phyloP scores from a whole-genome alignment of 2,797 vertebrate genomes.

The Centroberyx gerrardi region DNA sequence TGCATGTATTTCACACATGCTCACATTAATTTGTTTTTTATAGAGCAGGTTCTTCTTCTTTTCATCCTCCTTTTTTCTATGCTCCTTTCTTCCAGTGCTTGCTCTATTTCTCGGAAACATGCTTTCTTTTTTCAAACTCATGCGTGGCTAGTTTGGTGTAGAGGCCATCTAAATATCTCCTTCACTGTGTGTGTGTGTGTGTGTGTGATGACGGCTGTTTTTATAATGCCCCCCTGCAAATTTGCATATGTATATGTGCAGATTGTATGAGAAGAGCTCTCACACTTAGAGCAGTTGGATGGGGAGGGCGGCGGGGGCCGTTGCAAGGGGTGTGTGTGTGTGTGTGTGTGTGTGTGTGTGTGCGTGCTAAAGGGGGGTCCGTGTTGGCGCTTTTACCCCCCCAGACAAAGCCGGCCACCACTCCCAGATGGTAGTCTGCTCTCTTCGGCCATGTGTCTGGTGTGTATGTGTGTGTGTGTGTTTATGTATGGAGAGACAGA shows the following conservation, averaged over 20 bases:
- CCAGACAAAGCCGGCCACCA: constrained; percentile 84
- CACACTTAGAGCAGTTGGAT: constrained; percentile 80
- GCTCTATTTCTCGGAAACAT: constrained; percentile 71
- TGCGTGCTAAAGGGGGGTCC: constrained; percentile 53
- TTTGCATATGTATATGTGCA: constrained; percentile 88
- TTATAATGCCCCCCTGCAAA: constrained; percentile 79
- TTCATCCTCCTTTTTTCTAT: constrained; percentile 58
- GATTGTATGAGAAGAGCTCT: constrained; percentile 84
- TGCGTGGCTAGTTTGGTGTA: constrained; percentile 60
- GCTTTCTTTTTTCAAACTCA: constrained; percentile 67
- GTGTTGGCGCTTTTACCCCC: constrained; percentile 70
- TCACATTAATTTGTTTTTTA: constrained; percentile 78
- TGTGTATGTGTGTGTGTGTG: constrained; percentile 40
- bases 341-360: constrained; percentile 39
- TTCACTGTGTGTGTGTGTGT: constrained; percentile 47
- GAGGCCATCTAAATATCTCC: constrained; percentile 67
- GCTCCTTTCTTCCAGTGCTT: constrained; percentile 55
- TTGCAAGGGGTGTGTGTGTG: constrained; percentile 67
- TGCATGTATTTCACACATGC: constrained; percentile 83
- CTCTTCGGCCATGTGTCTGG: constrained; percentile 83
- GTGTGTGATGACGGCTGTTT: constrained; percentile 76
- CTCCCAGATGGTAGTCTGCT: constrained; percentile 86
- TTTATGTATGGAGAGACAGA: constrained; percentile 59
- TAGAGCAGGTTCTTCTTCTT: constrained; percentile 65
- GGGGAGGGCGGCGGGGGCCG: constrained; percentile 69